These are phyloP conservation scores for Zoanthus sansibaricus DNA, from an alignment of 92 coral and sea anemone species.

Conservation along the genomic window DNA sequence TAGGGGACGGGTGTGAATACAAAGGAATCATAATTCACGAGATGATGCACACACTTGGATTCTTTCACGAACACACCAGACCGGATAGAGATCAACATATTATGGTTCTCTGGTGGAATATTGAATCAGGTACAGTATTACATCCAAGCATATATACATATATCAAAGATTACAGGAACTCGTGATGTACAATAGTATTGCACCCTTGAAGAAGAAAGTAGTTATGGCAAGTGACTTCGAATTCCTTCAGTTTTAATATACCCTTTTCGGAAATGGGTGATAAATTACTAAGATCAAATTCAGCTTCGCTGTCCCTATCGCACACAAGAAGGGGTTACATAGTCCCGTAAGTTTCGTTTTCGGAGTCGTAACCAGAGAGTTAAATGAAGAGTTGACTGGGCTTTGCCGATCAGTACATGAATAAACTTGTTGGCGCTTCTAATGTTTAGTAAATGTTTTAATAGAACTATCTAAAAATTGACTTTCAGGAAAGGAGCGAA, in stretches of 20 bases:
- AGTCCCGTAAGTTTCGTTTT: neutral
- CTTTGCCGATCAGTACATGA: no score
- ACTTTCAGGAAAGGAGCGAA: conserved; percentile 68
- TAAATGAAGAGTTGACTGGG: no score
- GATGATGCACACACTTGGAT: conserved; percentile 90
- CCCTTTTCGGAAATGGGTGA: neutral
- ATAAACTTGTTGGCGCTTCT: neutral
- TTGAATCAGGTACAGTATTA: conserved; percentile 81
- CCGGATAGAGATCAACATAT: conserved; percentile 80
- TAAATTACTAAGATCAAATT: conserved; percentile 55
- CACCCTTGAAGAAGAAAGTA: no score
- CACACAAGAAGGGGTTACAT: neutral
- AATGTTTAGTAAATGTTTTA: neutral
- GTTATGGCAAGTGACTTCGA: no score
- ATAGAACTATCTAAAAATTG: neutral
- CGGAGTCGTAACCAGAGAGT: neutral
- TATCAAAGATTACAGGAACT: neutral
- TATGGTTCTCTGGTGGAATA: conserved; percentile 91
- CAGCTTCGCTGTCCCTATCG: neutral
- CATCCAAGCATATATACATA: no score
- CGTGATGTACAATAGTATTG: no score
- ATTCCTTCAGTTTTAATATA: neutral
- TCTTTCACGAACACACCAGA: conserved; percentile 94
- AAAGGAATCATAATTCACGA: conserved; percentile 89
- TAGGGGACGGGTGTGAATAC: conserved; percentile 91